Base-by-base conservation (phyloP, 2,888 invertebrate genomes). In the Holacanthella duospinosa region DNA sequence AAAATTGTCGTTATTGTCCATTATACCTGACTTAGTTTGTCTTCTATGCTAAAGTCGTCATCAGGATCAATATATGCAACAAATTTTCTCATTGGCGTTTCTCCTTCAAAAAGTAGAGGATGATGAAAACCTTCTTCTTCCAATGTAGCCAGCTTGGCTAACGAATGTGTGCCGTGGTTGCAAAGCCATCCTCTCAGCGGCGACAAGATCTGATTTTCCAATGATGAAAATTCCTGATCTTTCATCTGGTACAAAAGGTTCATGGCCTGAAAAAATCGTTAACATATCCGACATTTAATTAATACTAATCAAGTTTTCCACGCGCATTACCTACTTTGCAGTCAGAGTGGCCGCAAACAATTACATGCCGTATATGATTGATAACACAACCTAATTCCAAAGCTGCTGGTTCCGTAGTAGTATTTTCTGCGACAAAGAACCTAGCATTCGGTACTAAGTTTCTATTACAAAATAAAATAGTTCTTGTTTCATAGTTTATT, bases 271-370 rank as follows among this genome's bases (percentile, higher is more conserved):
- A 74, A 71, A 56, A 58, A 9, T 6, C 2, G 43, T 64, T 21
- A 21, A 28, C 21, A 21, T 24, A 26, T 4, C 43, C 19, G 19
- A 16, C 6, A 27, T 9, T 61, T 61, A 21, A 55, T 60, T 29
- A 16, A 29, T 55, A 4, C 28, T 19, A 6, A 24, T 36, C 43
- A 28, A 28, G 27, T 29, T 27, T 29, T 21, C 29, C 26, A 27
- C 16, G 4, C 19, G n/a, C 12, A 12, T 55, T 55, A 58, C 58
- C 71, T 73, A 82, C 83, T 78, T 95, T 96, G 77, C 97, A 97
- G 77, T 97, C 96, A 66, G 95, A 94, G 77, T 97, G 96, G 0
- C 97, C 97, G 76, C 95, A 95, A 2, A 97, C 93, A 68, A 96
- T 89, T 48, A 96, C 86, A 75, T 96, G 93, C 65, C 87, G 82